phyloP scores from a whole-genome alignment of 1,140 invertebrate species.

The Psilanteris sp. region DNA sequence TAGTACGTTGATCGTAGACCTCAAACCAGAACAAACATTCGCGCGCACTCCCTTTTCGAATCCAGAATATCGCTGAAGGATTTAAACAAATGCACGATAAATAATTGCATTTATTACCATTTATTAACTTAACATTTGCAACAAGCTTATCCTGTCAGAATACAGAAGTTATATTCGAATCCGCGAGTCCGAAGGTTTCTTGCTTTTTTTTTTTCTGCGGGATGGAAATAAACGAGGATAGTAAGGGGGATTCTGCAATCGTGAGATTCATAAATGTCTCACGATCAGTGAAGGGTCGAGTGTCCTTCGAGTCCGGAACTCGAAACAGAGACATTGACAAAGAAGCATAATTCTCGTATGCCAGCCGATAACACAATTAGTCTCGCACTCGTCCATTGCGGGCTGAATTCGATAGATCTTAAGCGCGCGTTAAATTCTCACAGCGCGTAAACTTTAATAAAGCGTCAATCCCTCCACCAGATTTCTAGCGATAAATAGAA shows the following conservation, averaged over 20 bases:
- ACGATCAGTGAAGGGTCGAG: constrained; percentile 43
- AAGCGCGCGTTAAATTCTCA: too few relatives aligned
- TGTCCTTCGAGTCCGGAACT: constrained; percentile 45
- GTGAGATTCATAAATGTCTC: constrained; percentile 53
- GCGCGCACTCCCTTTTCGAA: too few relatives aligned
- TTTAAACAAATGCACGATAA: too few relatives aligned
- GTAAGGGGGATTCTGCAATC: constrained; percentile 21
- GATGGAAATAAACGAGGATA: constrained; percentile 10
- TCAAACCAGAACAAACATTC: too few relatives aligned
- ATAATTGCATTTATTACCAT: too few relatives aligned
- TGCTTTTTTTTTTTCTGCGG: constrained; percentile 9
- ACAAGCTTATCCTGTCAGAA: constrained; percentile 6
- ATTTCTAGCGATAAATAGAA: constrained; percentile 49
- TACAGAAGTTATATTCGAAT: too few relatives aligned
- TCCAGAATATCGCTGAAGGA: too few relatives aligned
- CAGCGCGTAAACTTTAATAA: constrained; percentile 36
- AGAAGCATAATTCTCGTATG: constrained; percentile 14
- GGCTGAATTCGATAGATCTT: too few relatives aligned
- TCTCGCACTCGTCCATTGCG: constrained; percentile 16
- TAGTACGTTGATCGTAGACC: too few relatives aligned
- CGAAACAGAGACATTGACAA: constrained; percentile 35
- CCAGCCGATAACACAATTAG: constrained; percentile 22
- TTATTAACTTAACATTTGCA: constrained; percentile 40
- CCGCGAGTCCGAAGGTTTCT: constrained; percentile 45
- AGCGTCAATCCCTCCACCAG: constrained; percentile 19